Evolutionary conservation across 2,888 invertebrate species (phyloP), one percentile per base, ranked within the genome.

Genomic region (Dorcus hopei): DNA sequence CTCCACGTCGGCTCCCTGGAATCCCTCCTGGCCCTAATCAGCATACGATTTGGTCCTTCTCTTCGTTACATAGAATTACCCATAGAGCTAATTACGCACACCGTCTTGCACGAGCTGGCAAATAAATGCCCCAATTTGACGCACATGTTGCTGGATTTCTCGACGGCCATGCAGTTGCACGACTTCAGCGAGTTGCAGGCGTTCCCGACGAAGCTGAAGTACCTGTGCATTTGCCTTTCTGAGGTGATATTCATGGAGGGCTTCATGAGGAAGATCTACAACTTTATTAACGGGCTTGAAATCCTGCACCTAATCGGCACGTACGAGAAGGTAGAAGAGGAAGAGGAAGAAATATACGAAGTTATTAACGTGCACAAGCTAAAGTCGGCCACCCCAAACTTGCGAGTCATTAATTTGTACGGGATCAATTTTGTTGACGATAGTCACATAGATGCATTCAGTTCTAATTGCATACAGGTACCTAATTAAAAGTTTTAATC

Each of bases 241-340:
- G 99, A 99, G 79, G 97, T 99, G 65, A 99, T 99, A 79, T 99
- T 99, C 81, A 95, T 99, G 92, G 99, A 99, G 77, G 99, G 99
- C 9, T 99, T 99, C 77, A 97, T 99, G 95, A 82, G 99, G 66
- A 97, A 99, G 80, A 99, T 99, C 64, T 99, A 99, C 80, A 98
- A 98, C 78, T 99, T 98, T 74, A 96, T 99, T 73, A 98, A 98
- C 67, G 98, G 98, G 3, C 80, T 99, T 58, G 97, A 99, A 82
- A 93, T 96, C 55, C 82, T 99, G 54, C 99, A 99, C 80, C 85
- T 99, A 55, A 94, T 99, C 73, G 99, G 97, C 9, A 97, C 97
- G 0, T 97, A 97, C 75, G 97, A 97, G 76, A 97, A 97, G 76
- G 90, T 96, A 3, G 96, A 97, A 76, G 97, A 98, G 74, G 98